Base-by-base conservation (phyloP, 2,888 invertebrate genomes). In the Temnothorax rugatulus region DNA sequence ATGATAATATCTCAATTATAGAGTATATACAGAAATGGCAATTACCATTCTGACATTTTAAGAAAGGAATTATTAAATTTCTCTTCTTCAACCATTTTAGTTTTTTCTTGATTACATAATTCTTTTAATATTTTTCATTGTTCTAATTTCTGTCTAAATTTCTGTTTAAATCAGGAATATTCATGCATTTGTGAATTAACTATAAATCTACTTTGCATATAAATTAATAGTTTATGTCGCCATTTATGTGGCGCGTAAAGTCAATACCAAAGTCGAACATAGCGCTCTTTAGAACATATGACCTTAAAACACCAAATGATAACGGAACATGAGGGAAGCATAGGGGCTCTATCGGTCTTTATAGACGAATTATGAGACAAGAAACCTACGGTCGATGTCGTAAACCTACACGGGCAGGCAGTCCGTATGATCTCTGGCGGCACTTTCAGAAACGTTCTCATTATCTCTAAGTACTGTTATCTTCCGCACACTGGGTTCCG, bases 341-440 rank as follows among this genome's bases (percentile, higher is more conserved):
- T 89, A 84, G 85, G 89, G 90, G 89, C 66, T 84, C 83, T 89
- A 90, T 90, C 90, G 69, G 75, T 44, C 86, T 87, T 84, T 73
- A 81, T 79, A 83, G 63, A 69, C 86, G 68, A 90, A 89, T 85
- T 88, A 79, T 79, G 84, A 85, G 66, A 87, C 81, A 69, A 82
- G 87, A 85, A 85, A 89, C 79, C 64, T 81, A 54, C 52, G 77
- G 74, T 86, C 87, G 63, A 84, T 82, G 83, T 86, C 77, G 79
- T 73, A 86, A 86, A 84, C 77, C 82, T 83, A 63, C 79, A 69
- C 44, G 69, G 54, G 76, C 89, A 69, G 69, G 81, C 47, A 82
- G 71, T 83, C n/a, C 61, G 66, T 84, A 11, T 66, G 66, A 86
- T 85, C 81, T 86, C 69, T 54, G 82, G 50, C 29, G 83, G 82